A percentile compares a stretch with the other conserved stretches of the same genome.
These are phyloP conservation scores for Timema cristinae DNA, from an alignment of 2,888 invertebrate species.

Conservation along the genomic window DNA sequence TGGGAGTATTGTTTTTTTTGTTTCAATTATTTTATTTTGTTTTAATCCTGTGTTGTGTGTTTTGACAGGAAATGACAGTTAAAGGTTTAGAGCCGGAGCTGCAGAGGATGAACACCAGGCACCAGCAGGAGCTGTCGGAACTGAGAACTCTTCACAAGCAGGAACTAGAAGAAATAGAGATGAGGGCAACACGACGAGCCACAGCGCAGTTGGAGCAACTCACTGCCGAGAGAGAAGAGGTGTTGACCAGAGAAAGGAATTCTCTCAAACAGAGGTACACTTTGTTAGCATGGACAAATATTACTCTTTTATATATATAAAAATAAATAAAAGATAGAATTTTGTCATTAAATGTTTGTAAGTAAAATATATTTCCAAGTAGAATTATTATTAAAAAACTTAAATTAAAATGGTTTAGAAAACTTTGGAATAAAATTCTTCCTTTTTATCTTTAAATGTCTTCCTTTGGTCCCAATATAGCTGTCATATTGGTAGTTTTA, in stretches of 20 bases:
- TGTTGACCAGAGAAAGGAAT: conserved; percentile 57
- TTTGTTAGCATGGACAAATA: not conserved
- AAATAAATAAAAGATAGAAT: too few species aligned
- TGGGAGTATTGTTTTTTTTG: too few species aligned
- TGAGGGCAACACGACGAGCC: conserved; percentile 56
- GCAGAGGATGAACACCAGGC: conserved; percentile 69
- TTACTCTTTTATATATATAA: too few species aligned
- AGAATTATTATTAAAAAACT: too few species aligned
- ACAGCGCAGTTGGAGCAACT: conserved; percentile 58
- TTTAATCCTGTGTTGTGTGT: not conserved
- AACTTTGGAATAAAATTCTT: too few species aligned
- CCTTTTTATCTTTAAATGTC: too few species aligned
- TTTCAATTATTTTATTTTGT: too few species aligned
- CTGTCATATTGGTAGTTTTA: too few species aligned
- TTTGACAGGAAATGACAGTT: conserved; percentile 68
- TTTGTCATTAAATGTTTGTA: too few species aligned
- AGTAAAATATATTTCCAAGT: too few species aligned
- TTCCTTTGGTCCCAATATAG: too few species aligned
- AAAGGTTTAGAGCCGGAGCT: conserved; percentile 84
- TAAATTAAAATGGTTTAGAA: too few species aligned
- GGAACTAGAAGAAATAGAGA: conserved; percentile 60
- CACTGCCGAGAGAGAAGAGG: conserved; percentile 58
- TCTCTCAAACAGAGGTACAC: conserved; percentile 53
- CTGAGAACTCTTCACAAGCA: conserved; percentile 62
- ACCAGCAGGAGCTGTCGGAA: conserved; percentile 65